phyloP scores from a whole-genome alignment of 1,140 invertebrate species.

The Octopus sinensis region DNA sequence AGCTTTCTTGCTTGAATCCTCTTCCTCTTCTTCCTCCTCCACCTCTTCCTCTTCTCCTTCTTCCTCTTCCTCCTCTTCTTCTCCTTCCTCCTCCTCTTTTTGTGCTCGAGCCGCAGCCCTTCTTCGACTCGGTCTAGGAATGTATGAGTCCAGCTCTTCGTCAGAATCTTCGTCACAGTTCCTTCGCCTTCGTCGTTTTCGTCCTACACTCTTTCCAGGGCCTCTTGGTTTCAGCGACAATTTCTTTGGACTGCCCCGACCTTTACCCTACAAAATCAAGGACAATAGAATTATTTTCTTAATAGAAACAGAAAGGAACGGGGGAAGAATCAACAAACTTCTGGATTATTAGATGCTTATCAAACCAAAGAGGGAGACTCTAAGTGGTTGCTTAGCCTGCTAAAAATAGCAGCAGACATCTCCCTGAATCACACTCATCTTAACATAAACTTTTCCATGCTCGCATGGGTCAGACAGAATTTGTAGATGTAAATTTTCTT shows the following conservation, averaged over 20 bases:
- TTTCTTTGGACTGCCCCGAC: background rate
- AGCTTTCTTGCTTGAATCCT: background rate
- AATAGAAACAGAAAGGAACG: too few relatives aligned
- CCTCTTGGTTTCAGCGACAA: background rate
- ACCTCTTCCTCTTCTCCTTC: background rate
- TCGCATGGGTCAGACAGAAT: too few relatives aligned
- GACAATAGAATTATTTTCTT: background rate
- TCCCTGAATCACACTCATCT: too few relatives aligned
- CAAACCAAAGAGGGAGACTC: too few relatives aligned
- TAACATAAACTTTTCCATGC: too few relatives aligned
- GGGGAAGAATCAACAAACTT: too few relatives aligned
- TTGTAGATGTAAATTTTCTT: too few relatives aligned
- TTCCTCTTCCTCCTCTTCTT: background rate
- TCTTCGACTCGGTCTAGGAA: background rate
- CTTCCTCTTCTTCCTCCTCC: background rate
- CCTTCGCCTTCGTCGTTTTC: background rate
- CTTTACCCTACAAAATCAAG: background rate
- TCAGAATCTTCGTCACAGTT: conserved; percentile 9
- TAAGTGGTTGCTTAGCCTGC: too few relatives aligned
- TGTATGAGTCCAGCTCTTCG: conserved; percentile 10
- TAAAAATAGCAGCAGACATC: too few relatives aligned
- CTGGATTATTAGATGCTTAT: too few relatives aligned
- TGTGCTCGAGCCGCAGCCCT: background rate
- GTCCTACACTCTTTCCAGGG: background rate
- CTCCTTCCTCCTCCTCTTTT: background rate